phyloP scores from a whole-genome alignment of 2,797 vertebrate genomes.

The Sebastes steindachneri region DNA sequence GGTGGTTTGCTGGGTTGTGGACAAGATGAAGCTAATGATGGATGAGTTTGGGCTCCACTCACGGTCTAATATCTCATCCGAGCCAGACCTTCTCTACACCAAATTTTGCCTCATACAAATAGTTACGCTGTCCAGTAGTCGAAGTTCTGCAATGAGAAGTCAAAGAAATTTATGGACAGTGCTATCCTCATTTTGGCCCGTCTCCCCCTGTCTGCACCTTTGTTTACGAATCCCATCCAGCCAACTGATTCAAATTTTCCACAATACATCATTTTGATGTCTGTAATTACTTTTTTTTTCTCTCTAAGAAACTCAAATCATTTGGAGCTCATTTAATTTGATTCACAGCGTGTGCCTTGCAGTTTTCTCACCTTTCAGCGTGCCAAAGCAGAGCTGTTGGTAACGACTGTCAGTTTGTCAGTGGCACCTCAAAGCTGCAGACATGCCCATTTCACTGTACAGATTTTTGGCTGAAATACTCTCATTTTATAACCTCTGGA shows the following conservation, averaged over 20 bases:
- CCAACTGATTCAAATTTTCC: constrained; percentile 66
- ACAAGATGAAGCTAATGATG: constrained; percentile 73
- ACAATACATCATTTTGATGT: constrained; percentile 64
- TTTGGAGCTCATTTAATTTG: constrained; percentile 48
- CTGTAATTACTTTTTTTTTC: constrained; percentile 23
- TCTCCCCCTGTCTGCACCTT: constrained; percentile 43
- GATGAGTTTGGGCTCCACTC: constrained; percentile 69
- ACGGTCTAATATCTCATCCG: constrained; percentile 59
- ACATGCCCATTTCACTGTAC: not conserved
- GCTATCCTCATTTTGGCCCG: constrained; percentile 46
- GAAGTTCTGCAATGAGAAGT: constrained; percentile 22
- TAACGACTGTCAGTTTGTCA: constrained; percentile 39
- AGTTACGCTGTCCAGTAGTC: constrained; percentile 57
- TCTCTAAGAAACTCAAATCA: constrained; percentile 21
- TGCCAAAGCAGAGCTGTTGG: constrained; percentile 22
- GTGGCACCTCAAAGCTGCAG: constrained; percentile 26
- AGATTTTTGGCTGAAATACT: constrained; percentile 26
- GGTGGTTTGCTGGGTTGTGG: constrained; percentile 61
- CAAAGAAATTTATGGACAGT: constrained; percentile 57
- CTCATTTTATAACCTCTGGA: constrained; percentile 17
- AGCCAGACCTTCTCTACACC: constrained; percentile 60
- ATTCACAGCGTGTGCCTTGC: constrained; percentile 14
- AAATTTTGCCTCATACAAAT: constrained; percentile 57
- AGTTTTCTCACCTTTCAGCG: constrained; percentile 40
- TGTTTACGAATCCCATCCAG: constrained; percentile 68